Evolutionary conservation across 2,113 vertebrate genomes (phyloP).

Genomic region (Puntigrus tetrazona): DNA sequence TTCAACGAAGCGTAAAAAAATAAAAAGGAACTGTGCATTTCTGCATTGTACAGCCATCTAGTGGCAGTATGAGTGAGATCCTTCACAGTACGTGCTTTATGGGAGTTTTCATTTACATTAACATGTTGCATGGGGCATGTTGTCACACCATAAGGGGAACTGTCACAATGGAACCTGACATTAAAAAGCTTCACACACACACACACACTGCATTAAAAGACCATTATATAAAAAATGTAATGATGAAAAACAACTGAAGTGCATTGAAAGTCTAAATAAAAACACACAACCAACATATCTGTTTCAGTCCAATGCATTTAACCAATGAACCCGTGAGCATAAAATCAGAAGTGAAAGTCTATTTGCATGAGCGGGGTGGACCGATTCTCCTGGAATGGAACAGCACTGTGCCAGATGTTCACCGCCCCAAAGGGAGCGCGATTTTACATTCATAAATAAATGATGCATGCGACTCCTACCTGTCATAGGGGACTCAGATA

Average conservation of each 20-base stretch:
- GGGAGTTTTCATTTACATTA: not conserved
- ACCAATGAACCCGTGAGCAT: not conserved
- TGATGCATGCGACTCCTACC: slow-evolving; percentile 11
- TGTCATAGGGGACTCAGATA: not conserved
- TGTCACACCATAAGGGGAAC: no score
- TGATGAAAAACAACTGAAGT: not conserved
- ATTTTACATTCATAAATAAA: slow-evolving; percentile 27
- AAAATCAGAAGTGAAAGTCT: slow-evolving; percentile 12
- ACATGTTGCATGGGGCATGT: not conserved
- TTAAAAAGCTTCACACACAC: no score
- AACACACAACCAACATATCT: not conserved
- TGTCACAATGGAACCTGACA: no score
- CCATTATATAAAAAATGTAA: not conserved
- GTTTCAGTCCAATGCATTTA: not conserved
- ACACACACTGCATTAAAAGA: no score
- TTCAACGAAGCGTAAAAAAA: no score
- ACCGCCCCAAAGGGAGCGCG: not conserved
- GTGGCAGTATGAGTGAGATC: not conserved
- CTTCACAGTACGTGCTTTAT: not conserved
- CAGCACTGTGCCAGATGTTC: slow-evolving; percentile 9
- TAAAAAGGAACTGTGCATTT: no score
- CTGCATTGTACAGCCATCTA: slow-evolving; percentile 23
- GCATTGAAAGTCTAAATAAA: not conserved
- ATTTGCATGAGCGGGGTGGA: slow-evolving; percentile 7
- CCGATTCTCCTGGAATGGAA: not conserved